Base-by-base conservation (phyloP, 2,113 vertebrate species). In the Pteronura brasiliensis region DNA sequence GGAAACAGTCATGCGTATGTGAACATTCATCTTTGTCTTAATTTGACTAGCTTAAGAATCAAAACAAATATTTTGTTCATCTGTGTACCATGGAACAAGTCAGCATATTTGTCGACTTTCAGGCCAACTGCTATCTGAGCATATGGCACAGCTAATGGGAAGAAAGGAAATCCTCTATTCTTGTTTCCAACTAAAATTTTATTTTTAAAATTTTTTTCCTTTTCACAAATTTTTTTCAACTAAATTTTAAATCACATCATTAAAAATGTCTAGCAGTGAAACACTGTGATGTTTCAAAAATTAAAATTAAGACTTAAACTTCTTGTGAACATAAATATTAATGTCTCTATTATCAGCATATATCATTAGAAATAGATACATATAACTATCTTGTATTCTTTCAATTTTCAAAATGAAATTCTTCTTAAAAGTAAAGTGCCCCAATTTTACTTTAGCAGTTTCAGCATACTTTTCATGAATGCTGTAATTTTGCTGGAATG, bases 1-100 rank as follows among this genome's bases (percentile, higher is more conserved):
- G 7, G 39, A 89, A 96, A 89, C 63, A 94, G 36, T 39, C 76
- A 65, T 85, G 17, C 36, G 8, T 59, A 31, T 88, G 29, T 31
- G 13, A 96, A 88, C 12, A 88, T 65, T 95, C 96, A n/a, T 39
- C 36, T 87, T 84, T 83, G 23, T 72, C 17, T 74, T 77, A 88
- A 82, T 89, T 82, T 92, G 31, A 59, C 87, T 90, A 69, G 1
- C 7, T 69, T 83, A 88, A 74, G n/a, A 61, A 94, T 76, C 9
- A 95, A 77, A 88, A 81, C 57, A 93, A 44, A 10, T 42, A 77
- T 55, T 90, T 94, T 77, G 25, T 44, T 12, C 14, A 79, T 67
- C 23, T 92, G 23, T 42, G 23, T 93, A 20, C 52, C 18, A 4
- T 63, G 39, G 31, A 83, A 92, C 2, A 4, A 57, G 34, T 57